Conservation (phyloP, 1,140 invertebrate genomes). For the Bacillus rossius region DNA sequence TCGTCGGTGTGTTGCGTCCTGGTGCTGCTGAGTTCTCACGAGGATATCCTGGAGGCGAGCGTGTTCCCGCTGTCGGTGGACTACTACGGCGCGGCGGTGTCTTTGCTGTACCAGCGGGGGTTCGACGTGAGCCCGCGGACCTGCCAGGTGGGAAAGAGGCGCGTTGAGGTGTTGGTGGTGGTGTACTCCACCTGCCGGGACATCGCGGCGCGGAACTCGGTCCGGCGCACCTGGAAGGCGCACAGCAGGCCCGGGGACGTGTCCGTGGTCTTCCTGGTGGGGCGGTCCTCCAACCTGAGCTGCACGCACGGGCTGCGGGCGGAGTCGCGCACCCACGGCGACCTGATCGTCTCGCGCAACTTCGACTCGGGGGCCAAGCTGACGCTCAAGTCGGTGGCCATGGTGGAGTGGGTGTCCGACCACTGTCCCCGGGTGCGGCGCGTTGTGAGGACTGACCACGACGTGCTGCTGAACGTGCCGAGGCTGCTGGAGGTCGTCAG, state of each 20-base stretch:
- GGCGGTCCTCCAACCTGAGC: slow-evolving; percentile 25
- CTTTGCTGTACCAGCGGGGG: slow-evolving; percentile 55
- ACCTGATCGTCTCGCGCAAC: slow-evolving; percentile 70
- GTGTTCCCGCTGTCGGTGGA: too few relatives aligned
- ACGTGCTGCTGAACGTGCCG: slow-evolving; percentile 87
- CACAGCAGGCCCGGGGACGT: slow-evolving; percentile 66
- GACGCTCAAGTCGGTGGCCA: slow-evolving; percentile 80
- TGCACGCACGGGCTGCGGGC: slow-evolving; percentile 49
- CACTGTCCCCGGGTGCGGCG: slow-evolving; percentile 69
- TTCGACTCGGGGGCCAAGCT: slow-evolving; percentile 82
- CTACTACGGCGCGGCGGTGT: slow-evolving; percentile 11
- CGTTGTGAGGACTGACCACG: slow-evolving; percentile 83
- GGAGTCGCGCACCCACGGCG: slow-evolving; percentile 66
- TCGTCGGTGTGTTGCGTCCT: too few relatives aligned
- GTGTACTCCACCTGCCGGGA: slow-evolving; percentile 77
- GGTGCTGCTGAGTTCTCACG: too few relatives aligned
- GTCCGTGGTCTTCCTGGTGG: slow-evolving; percentile 40
- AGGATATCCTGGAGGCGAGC: too few relatives aligned
- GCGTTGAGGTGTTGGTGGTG: slow-evolving; percentile 60
- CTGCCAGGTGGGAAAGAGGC: slow-evolving; percentile 58
- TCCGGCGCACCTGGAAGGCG: slow-evolving; percentile 82
- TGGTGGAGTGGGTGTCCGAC: slow-evolving; percentile 74
- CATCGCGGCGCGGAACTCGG: slow-evolving; percentile 62
- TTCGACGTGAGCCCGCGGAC: slow-evolving; percentile 56
- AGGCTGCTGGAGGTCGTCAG: slow-evolving; percentile 63